Evolutionary conservation across 2,113 vertebrate species (phyloP), one percentile per base, ranked within the genome.

Genomic region (Stigmatopora nigra): DNA sequence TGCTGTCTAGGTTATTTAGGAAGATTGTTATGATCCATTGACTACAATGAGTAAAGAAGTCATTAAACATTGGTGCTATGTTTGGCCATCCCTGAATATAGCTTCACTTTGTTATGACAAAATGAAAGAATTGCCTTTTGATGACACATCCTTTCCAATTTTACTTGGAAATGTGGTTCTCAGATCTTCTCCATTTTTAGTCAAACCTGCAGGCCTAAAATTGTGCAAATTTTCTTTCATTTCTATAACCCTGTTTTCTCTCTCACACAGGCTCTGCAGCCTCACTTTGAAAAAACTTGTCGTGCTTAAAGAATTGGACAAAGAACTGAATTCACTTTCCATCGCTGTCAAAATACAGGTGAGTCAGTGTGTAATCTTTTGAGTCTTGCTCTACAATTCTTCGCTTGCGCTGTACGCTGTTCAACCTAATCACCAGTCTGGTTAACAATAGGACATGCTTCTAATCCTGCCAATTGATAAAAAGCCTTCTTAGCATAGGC

Each of bases 281-380:
- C 87, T 95, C 75, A 94, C 93, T 1, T 82, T 95, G 84, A 94
- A 93, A 81, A 95, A 93, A 77, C 86, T 88, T 64, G 84, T 90
- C 0, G 84, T 89, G 38, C 76, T 88, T 31, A 89, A 86, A 80
- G 88, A 95, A 74, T 90, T 95, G 91, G 94, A 95, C 77, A 95
- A 94, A 82, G 94, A 95, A 65, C 90, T 95, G 59, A 94, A 87
- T 75, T 90, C 89, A 1, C 76, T 90, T 55, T 88, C 88, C n/a
- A 89, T 89, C 71, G 87, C 88, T 15, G 89, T 88, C 55, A 91
- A 91, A 85, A 91, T 92, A 61, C 90, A 91, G 88, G 91, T 90
- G 75, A 73, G 87, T 78, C 67, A 38, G 48, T 61, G 48, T 61
- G 73, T 76, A 48, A 70, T 66, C 49, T 78, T 45, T 56, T 56